A percentile compares a stretch with the other conserved stretches of the same genome.
Conservation (phyloP, 2,113 vertebrate genomes). For the Rhea americana region DNA sequence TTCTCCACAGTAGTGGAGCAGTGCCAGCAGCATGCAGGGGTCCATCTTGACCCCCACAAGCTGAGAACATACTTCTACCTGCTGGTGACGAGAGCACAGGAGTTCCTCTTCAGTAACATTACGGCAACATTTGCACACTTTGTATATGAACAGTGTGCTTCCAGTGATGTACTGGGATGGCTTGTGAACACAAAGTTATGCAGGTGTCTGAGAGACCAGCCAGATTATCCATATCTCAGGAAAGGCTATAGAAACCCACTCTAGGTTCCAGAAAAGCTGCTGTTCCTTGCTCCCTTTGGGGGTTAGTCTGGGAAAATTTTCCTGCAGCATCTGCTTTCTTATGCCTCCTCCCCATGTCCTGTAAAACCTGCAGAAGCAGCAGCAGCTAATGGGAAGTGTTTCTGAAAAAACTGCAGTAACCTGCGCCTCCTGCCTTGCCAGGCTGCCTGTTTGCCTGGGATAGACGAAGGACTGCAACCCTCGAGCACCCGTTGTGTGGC, state of each 20-base stretch:
- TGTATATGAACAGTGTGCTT: background rate
- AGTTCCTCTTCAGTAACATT: background rate
- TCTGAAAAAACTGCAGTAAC: rapidly evolving
- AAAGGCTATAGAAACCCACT: background rate
- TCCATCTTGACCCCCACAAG: background rate
- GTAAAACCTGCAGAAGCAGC: background rate
- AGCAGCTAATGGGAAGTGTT: rapidly evolving
- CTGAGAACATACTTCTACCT: background rate
- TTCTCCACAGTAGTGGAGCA: background rate
- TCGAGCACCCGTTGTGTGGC: rapidly evolving
- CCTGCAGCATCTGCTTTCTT: background rate
- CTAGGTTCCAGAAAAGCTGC: background rate
- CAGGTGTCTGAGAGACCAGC: background rate
- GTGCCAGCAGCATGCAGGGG: background rate
- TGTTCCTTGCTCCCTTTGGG: background rate
- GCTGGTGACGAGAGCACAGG: background rate
- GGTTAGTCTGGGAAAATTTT: background rate
- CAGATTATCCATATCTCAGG: background rate
- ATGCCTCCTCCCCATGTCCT: background rate
- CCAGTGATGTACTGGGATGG: background rate
- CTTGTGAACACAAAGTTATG: background rate
- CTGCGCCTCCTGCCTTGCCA: background rate
- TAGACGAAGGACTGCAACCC: rapidly evolving
- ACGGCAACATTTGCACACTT: background rate
- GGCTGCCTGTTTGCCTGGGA: background rate